Percentiles rank a stretch among this genome's conserved stretches.
Conservation (phyloP, 2,888 invertebrate species). For the Hymenopus coronatus region DNA sequence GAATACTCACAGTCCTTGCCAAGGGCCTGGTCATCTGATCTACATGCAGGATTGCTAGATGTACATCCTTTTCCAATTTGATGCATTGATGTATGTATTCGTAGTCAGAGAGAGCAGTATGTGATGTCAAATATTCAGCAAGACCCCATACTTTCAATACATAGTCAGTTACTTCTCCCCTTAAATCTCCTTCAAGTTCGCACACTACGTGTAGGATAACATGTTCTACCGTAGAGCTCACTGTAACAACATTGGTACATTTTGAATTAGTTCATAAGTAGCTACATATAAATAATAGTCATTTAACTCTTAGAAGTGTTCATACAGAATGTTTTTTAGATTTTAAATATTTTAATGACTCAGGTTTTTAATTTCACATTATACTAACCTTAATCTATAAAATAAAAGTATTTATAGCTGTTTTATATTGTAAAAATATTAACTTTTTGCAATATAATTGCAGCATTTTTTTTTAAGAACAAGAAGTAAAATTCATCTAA, state of each 20-base stretch:
- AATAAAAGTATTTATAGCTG: too few species aligned
- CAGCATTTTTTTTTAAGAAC: too few species aligned
- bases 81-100: slow-evolving; percentile 93
- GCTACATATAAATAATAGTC: too few species aligned
- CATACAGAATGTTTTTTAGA: too few species aligned
- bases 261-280: too few species aligned
- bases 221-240: slow-evolving; percentile 81
- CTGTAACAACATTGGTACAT: slow-evolving; percentile 53
- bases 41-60: slow-evolving; percentile 53
- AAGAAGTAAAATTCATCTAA: too few species aligned
- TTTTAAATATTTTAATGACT: too few species aligned
- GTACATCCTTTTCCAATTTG: slow-evolving; percentile 86
- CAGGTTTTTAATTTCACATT: too few species aligned
- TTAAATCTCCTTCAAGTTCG: slow-evolving; percentile 71
- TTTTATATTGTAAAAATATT: too few species aligned
- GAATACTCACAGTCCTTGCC: slow-evolving; percentile 58
- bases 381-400: too few species aligned
- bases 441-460: too few species aligned
- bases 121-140: slow-evolving; percentile 83
- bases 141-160: slow-evolving; percentile 80
- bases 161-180: slow-evolving; percentile 64
- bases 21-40: slow-evolving; percentile 66
- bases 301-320: too few species aligned
- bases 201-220: slow-evolving; percentile 81
- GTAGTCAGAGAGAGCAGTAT: slow-evolving; percentile 81